Evolutionary conservation across 2,888 invertebrate species (phyloP).

Genomic region (Dryomyza anilis): DNA sequence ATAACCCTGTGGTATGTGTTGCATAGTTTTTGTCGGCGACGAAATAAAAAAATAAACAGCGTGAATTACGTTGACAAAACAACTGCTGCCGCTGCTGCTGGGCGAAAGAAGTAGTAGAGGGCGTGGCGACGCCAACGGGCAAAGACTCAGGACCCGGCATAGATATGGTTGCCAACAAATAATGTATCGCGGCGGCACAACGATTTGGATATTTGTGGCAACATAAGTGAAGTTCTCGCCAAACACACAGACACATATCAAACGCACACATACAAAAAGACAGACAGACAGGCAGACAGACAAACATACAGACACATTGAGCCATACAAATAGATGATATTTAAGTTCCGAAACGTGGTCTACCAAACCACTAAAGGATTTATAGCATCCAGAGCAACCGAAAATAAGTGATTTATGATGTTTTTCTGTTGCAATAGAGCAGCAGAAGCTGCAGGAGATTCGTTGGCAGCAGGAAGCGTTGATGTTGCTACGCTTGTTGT

Average conservation of each 20-base stretch:
- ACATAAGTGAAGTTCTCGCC: constrained; percentile 2
- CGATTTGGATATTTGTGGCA: constrained; percentile 13
- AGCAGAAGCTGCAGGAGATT: neutral
- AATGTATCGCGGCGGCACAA: constrained; percentile 12
- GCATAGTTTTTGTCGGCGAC: neutral
- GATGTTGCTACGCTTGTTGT: neutral
- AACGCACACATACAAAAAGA: neutral
- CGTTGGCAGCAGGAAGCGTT: neutral
- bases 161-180: constrained; percentile 10
- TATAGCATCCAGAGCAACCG: constrained; percentile 24
- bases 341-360: constrained; percentile 41
- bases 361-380: constrained; percentile 39
- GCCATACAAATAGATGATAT: constrained; percentile 33
- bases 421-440: constrained; percentile 17
- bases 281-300: constrained; percentile 23
- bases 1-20: neutral
- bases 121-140: too few species aligned
- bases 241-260: constrained; percentile 3
- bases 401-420: constrained; percentile 29
- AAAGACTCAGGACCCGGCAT: too few species aligned
- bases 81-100: neutral
- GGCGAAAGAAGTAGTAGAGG: neutral
- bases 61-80: neutral
- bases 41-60: neutral
- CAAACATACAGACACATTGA: constrained; percentile 34